Evolutionary conservation across 2,113 vertebrate species (phyloP), one percentile per base, ranked within the genome.

Genomic region (Hystrix brachyura): DNA sequence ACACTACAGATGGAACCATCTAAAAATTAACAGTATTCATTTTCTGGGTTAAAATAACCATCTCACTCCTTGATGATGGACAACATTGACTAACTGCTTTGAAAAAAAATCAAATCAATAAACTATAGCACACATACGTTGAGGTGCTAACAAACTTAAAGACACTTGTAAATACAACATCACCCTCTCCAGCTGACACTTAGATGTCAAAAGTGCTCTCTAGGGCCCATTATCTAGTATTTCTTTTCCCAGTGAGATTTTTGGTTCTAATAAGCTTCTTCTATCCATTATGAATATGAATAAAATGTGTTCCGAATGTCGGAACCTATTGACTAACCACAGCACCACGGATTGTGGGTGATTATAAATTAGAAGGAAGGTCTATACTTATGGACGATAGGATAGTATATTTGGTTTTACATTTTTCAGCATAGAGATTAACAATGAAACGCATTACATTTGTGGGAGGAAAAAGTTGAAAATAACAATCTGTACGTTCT

Each of bases 171-270:
- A 81, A 3, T 51, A 38, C 12, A 34, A 43, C 64, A 87, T 38
- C 60, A 78, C 9, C 48, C 55, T 55, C 46, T 71, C 34, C 64
- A 60, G 27, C 43, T 92, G 60, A 79, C 32, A 59, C 72, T 21
- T 62, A 79, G 38, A 51, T 82, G 7, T 76, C 55, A 38, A 72
- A 85, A 79, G 17, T 90, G 1, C 8, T 83, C 38, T 92, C 38
- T 79, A 19, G 23, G 78, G 32, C 19, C 4, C 88, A 27, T 88
- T 94, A n/a, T 53, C 34, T 46, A 62, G 32, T 91, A 9, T 65
- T 88, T 80, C 53, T 84, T 88, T 84, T 46, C 69, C 23, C 67
- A 57, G 48, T 95, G 15, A 25, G 46, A 83, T n/a, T 18, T 96
- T 60, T 91, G 69, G 65, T 72, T 91, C 55, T 88, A 46, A 48